These are phyloP conservation scores for Geodia barretti DNA, from an alignment of 37 sponge, comb jelly and placozoan genomes.

Conservation along the genomic window DNA sequence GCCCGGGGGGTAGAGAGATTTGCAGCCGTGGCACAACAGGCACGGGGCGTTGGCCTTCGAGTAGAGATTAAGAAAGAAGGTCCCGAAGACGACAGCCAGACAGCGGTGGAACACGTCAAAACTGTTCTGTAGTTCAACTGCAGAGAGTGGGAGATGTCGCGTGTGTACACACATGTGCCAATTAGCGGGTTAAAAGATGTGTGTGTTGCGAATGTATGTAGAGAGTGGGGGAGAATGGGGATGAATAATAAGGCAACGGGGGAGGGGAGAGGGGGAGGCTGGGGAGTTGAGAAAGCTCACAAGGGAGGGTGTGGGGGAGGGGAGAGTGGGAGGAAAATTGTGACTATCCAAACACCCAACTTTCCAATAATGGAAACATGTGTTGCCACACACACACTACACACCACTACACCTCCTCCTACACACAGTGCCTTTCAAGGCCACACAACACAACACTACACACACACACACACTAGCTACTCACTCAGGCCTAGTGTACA, in stretches of 20 bases:
- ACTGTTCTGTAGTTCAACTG: slow-evolving; percentile 68
- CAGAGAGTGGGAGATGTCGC: too few relatives aligned
- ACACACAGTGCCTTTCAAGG: not conserved
- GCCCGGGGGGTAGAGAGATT: slow-evolving; percentile 72
- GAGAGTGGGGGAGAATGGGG: not conserved
- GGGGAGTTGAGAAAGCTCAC: not conserved
- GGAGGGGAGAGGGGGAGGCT: too few relatives aligned
- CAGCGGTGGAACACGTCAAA: slow-evolving; percentile 81
- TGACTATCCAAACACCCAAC: not conserved
- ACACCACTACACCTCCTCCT: not conserved
- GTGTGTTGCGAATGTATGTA: not conserved
- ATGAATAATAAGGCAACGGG: not conserved
- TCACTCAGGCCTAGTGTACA: not conserved
- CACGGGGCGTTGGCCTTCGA: slow-evolving; percentile 78
- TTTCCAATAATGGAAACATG: not conserved
- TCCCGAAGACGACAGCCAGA: slow-evolving; percentile 70
- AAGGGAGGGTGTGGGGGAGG: not conserved
- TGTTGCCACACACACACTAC: slow-evolving; percentile 1
- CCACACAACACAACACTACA: not conserved
- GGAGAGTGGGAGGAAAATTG: not conserved
- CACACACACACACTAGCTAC: slow-evolving; percentile 8
- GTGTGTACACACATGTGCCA: too few relatives aligned
- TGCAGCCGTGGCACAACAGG: slow-evolving; percentile 73
- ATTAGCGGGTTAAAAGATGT: too few relatives aligned
- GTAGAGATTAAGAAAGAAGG: slow-evolving; percentile 80